These are phyloP conservation scores for Whitmania pigra DNA, from an alignment of 1,140 invertebrate genomes.

Conservation along the genomic window DNA sequence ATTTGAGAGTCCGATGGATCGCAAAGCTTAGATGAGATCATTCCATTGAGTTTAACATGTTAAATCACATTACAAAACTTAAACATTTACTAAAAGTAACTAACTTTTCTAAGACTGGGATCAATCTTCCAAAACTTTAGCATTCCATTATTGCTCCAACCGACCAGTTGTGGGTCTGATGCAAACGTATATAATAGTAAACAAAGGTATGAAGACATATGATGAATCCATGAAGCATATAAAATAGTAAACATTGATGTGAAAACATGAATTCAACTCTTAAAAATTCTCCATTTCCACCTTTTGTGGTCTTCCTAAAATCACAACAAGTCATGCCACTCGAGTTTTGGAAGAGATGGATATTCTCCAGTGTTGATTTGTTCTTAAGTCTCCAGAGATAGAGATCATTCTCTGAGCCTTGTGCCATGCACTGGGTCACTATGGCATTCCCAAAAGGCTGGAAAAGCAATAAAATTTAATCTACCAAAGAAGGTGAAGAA, in stretches of 20 bases:
- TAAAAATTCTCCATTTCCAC: not conserved
- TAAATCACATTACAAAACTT: not conserved
- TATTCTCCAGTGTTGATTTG: not conserved
- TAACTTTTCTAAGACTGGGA: not conserved
- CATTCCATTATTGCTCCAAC: not conserved
- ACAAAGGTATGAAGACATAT: not conserved
- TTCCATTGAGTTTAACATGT: too few relatives aligned
- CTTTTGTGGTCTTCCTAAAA: not conserved
- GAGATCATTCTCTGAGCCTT: not conserved
- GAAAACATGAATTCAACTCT: not conserved
- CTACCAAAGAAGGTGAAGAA: not conserved
- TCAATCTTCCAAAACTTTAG: constrained; percentile 1
- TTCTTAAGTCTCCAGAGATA: not conserved
- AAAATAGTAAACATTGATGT: not conserved
- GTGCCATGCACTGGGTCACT: not conserved
- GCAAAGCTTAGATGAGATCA: too few relatives aligned
- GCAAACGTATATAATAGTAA: too few relatives aligned
- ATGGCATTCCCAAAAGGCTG: too few relatives aligned
- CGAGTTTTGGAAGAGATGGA: not conserved
- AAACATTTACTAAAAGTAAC: not conserved
- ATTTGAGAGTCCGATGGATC: too few relatives aligned
- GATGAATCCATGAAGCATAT: too few relatives aligned
- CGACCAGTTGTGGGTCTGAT: not conserved
- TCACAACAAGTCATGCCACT: constrained; percentile 7
- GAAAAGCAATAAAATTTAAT: not conserved